A percentile compares a stretch with the other conserved stretches of the same genome.
Conservation (phyloP, 2,113 vertebrate genomes). For the Campylorhamphus procurvoides region DNA sequence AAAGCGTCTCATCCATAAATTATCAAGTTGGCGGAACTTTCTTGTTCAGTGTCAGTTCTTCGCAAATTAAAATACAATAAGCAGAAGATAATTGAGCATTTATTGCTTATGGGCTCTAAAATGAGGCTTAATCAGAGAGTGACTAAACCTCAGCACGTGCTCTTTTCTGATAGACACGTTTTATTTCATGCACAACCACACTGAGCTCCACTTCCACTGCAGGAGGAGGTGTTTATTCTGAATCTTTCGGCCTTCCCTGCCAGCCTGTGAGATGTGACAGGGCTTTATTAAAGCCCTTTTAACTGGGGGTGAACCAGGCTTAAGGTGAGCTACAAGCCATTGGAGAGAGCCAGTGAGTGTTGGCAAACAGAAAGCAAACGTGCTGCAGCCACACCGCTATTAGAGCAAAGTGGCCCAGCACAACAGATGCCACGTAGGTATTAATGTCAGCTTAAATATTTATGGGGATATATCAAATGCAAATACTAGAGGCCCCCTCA, state of each 20-base stretch:
- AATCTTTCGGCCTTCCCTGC: not conserved
- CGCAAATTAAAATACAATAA: slow-evolving; percentile 77
- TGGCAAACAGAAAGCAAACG: not conserved
- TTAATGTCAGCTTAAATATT: slow-evolving; percentile 63
- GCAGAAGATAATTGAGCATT: slow-evolving; percentile 74
- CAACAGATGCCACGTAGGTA: slow-evolving; percentile 45
- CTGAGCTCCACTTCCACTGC: not conserved
- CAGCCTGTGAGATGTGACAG: not conserved
- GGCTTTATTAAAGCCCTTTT: not conserved
- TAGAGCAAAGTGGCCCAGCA: not conserved
- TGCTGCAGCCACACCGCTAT: not conserved
- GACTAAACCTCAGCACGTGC: slow-evolving; percentile 43
- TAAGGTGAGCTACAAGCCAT: not conserved
- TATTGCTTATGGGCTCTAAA: slow-evolving; percentile 68
- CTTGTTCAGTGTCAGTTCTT: slow-evolving; percentile 45
- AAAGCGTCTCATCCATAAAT: not conserved
- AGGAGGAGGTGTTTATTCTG: not conserved
- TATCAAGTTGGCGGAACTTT: slow-evolving; percentile 51
- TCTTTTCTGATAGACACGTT: slow-evolving; percentile 36
- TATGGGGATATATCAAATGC: slow-evolving; percentile 51
- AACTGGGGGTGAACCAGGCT: not conserved
- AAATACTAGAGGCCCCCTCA: slow-evolving; percentile 49
- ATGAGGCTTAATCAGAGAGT: slow-evolving; percentile 69
- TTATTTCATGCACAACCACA: slow-evolving; percentile 26
- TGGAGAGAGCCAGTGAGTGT: not conserved